Percentiles rank a stretch among this genome's conserved stretches.
Evolutionary conservation across 2,797 vertebrate species (phyloP).

Genomic region (Limnodromus scolopaceus): DNA sequence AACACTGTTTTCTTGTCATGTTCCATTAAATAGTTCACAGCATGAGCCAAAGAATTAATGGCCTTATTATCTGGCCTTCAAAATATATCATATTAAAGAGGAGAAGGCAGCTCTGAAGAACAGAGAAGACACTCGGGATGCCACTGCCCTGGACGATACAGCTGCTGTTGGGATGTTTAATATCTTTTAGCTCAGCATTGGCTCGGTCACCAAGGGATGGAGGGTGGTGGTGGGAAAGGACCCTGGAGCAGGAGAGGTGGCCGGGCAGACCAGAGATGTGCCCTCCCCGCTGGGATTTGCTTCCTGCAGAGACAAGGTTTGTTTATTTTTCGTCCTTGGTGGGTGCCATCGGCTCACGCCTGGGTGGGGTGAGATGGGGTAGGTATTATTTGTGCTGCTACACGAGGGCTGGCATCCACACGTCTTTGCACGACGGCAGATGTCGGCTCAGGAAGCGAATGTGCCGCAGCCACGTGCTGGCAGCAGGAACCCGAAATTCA

Average conservation of each 20-base stretch:
- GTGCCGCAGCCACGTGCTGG: not conserved
- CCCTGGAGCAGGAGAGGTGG: not conserved
- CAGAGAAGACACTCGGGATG: not conserved
- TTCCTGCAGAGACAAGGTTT: not conserved
- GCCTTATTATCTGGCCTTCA: conserved; percentile 52
- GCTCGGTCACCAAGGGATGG: not conserved
- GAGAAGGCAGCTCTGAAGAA: not conserved
- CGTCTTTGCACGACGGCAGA: not conserved
- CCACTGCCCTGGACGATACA: not conserved
- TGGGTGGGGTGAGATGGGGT: not conserved
- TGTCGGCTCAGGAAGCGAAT: not conserved
- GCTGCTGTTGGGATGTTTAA: not conserved
- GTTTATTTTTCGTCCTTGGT: not conserved
- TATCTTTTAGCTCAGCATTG: not conserved
- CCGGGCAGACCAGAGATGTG: not conserved
- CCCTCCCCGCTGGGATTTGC: fast-evolving
- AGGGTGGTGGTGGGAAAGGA: not conserved
- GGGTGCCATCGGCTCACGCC: fast-evolving
- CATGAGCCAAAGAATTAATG: conserved; percentile 32
- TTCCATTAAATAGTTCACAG: conserved; percentile 53
- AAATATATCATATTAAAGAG: conserved; percentile 26
- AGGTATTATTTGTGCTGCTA: not conserved
- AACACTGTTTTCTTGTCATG: conserved; percentile 63
- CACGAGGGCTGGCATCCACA: not conserved
- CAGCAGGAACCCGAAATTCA: not conserved